phyloP scores from a whole-genome alignment of 1,140 invertebrate species.

The Drosophila asahinai region DNA sequence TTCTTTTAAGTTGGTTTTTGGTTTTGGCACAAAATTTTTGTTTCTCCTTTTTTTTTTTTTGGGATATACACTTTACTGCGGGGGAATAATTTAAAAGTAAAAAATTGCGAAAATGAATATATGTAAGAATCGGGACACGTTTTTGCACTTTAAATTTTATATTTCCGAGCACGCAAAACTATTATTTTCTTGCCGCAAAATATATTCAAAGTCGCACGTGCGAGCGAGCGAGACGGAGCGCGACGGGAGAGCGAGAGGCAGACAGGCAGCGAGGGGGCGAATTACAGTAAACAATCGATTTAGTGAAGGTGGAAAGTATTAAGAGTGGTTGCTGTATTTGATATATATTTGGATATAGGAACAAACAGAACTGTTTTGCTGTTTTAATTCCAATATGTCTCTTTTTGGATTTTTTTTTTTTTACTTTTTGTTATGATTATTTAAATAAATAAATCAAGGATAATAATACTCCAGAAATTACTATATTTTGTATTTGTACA shows the following conservation, averaged over 20 bases:
- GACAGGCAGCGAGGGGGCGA: slow-evolving; percentile 22
- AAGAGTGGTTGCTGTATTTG: not conserved
- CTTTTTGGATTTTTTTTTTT: no score
- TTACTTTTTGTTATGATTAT: no score
- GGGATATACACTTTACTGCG: slow-evolving; percentile 18
- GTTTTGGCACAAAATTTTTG: slow-evolving; percentile 69
- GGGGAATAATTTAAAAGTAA: slow-evolving; percentile 11
- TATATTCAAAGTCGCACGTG: slow-evolving; percentile 54
- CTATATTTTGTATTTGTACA: no score
- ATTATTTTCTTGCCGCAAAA: slow-evolving; percentile 39
- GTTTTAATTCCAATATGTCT: no score
- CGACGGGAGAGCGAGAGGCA: not conserved
- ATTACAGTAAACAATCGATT: slow-evolving; percentile 19
- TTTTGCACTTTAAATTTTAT: slow-evolving; percentile 39
- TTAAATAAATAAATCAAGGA: no score
- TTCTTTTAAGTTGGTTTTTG: slow-evolving; percentile 28
- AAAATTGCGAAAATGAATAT: slow-evolving; percentile 20
- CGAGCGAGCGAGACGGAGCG: slow-evolving; percentile 36
- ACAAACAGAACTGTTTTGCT: no score
- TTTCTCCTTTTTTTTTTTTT: slow-evolving; percentile 15
- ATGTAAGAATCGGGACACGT: slow-evolving; percentile 15
- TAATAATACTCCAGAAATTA: no score
- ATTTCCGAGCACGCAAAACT: slow-evolving; percentile 34
- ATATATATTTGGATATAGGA: not conserved
- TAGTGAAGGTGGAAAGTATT: not conserved